Evolutionary conservation across 1,140 invertebrate species (phyloP).

Genomic region (Drosophila arizonae): DNA sequence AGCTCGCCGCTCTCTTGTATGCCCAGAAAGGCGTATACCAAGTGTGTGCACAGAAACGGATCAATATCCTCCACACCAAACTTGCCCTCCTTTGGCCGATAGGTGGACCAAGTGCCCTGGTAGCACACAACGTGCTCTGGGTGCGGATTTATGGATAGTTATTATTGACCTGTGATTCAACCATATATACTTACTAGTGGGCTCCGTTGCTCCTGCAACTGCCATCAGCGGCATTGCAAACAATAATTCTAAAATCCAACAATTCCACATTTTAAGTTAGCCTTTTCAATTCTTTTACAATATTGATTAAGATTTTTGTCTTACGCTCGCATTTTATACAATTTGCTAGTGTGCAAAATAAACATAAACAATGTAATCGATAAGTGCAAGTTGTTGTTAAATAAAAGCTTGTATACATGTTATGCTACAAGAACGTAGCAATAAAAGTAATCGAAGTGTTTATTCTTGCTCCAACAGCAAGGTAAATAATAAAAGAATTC

Average conservation of each 20-base stretch:
- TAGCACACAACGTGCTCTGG: conserved; percentile 87
- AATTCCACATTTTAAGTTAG: conserved; percentile 33
- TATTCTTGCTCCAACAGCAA: conserved; percentile 55
- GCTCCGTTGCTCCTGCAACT: neutral
- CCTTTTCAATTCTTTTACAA: neutral
- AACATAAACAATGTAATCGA: conserved; percentile 26
- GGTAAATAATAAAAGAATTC: conserved; percentile 50
- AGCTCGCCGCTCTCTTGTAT: conserved; percentile 84
- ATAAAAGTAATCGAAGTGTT: conserved; percentile 62
- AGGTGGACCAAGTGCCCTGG: conserved; percentile 89
- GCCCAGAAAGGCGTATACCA: conserved; percentile 89
- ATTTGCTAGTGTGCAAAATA: neutral
- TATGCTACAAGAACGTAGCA: conserved; percentile 39
- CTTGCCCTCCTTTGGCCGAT: conserved; percentile 86
- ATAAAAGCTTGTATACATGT: conserved; percentile 38
- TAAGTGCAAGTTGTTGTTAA: conserved; percentile 42
- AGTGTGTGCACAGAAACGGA: conserved; percentile 88
- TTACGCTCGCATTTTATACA: conserved; percentile 48
- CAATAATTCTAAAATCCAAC: neutral
- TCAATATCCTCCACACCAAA: conserved; percentile 88
- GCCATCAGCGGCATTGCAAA: conserved; percentile 21
- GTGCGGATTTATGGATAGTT: conserved; percentile 28
- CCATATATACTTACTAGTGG: conserved; percentile 41
- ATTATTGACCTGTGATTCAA: neutral
- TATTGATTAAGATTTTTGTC: conserved; percentile 4